Base-by-base conservation (phyloP, 2,113 vertebrate species). In the Peromyscus californicus region DNA sequence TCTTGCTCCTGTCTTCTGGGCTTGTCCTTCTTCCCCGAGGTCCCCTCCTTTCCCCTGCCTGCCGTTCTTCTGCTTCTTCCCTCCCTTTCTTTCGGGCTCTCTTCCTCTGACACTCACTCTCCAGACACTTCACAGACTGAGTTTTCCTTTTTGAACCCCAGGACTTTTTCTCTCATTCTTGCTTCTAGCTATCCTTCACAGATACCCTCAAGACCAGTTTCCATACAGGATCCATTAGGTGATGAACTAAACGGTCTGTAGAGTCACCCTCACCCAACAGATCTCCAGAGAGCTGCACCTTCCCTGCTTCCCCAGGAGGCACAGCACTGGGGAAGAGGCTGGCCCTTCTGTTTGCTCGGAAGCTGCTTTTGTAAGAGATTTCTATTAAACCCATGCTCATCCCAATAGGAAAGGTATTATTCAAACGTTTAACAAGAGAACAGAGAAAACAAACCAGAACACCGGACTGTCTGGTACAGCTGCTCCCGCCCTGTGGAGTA, bases 61-160 rank as follows among this genome's bases (percentile, higher is more conserved):
- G 24, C 1, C 0, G 16, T 16, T 42, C 9, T 75, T 24, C 36
- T 7, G 2, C 31, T 11, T 2, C 5, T 63, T 21, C 0, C 8
- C 15, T 1, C 39, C 6, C 5, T 11, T 17, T 6, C 31, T 1
- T 39, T 11, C 9, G 0, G 0, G 11, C 13, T 11, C n/a, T 4
- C 42, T 39, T 19, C 31, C 5, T 31, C 39, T 22, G 1, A 31
- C 57, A 8, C 24, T 39, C 11, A 0, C n/a, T 45, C 6, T 10
- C n/a, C 10, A 5, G 36, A 0, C 0, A 17, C 31, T 48, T 5
- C 51, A 29, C 12, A 29, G 0, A 8, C 0, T 0, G 12, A 24
- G 45, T 67, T 88, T 67, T 26, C 54, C 22, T 26, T 33, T 45
- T 51, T 13, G 15, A 6, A 10, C 12, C 3, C 13, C 72, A 2